phyloP scores from a whole-genome alignment of 2,888 invertebrate species.

The Axea sp. region DNA sequence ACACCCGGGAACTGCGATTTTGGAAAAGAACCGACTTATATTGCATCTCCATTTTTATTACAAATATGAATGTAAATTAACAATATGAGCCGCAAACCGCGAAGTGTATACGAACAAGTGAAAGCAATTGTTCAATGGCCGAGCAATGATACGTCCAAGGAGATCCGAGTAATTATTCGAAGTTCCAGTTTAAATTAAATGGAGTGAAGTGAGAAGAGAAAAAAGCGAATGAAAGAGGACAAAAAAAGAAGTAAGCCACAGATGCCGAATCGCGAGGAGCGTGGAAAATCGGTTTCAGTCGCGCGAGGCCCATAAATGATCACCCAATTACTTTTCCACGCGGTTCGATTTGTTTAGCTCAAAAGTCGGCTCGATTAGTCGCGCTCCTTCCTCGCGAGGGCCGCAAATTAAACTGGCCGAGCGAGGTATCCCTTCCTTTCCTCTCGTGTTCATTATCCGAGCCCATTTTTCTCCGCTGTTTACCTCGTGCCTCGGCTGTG shows the following conservation, averaged over 20 bases:
- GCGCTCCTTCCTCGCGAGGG: conserved; percentile 53
- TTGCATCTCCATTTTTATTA: no score
- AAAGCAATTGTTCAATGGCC: no score
- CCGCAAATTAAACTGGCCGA: conserved; percentile 27
- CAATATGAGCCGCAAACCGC: no score
- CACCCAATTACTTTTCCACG: conserved; percentile 64
- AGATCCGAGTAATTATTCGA: no score
- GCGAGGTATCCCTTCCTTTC: conserved; percentile 46
- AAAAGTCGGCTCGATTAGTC: conserved; percentile 63
- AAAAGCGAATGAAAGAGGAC: no score
- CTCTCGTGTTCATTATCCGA: conserved; percentile 47
- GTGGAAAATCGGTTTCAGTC: conserved; percentile 64
- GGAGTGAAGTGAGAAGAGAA: no score
- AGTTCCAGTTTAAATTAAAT: no score
- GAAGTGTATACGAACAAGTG: no score
- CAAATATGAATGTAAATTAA: no score
- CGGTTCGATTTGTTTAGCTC: conserved; percentile 63
- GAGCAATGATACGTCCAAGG: no score
- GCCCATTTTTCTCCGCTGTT: conserved; percentile 42
- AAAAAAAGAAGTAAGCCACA: conserved; percentile 14
- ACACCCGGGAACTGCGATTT: no score
- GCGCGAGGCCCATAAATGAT: conserved; percentile 64
- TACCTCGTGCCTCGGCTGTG: conserved; percentile 29
- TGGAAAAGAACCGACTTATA: no score
- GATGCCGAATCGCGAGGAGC: conserved; percentile 47